A percentile compares a stretch with the other conserved stretches of the same genome.
These are phyloP conservation scores for Micromussa lordhowensis DNA, from an alignment of 92 coral and sea anemone genomes.

Conservation along the genomic window DNA sequence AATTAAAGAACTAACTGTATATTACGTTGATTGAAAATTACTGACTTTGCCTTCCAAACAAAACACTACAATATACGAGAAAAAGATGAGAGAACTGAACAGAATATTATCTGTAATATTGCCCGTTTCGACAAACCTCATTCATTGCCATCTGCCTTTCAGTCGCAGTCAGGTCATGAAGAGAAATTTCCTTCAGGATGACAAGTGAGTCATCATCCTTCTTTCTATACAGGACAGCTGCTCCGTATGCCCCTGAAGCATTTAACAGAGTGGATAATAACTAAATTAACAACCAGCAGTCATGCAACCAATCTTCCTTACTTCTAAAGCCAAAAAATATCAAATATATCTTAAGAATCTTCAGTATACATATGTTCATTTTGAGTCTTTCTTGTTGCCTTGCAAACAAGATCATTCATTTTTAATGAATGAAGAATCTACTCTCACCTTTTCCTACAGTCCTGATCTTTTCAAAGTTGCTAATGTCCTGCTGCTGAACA, in stretches of 20 bases:
- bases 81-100: background rate
- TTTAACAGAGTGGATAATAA: background rate
- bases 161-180: slow-evolving; percentile 93
- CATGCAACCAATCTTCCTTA: no score
- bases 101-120: background rate
- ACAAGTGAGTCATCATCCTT: slow-evolving; percentile 99
- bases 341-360: no score
- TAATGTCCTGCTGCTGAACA: slow-evolving; percentile 88
- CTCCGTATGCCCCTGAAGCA: slow-evolving; percentile 92
- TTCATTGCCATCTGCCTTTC: slow-evolving; percentile 99
- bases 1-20: no score
- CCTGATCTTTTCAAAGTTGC: slow-evolving; percentile 96
- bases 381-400: background rate
- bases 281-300: no score
- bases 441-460: slow-evolving; percentile 93
- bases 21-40: no score
- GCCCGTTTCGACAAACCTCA: slow-evolving; percentile 81
- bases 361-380: no score
- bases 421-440: background rate
- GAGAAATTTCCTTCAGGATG: slow-evolving; percentile 92
- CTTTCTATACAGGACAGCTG: slow-evolving; percentile 97
- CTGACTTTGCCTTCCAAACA: background rate
- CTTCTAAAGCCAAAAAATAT: no score
- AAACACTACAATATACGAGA: background rate
- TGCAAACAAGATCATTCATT: background rate